A percentile compares a stretch with the other conserved stretches of the same genome.
phyloP scores from a whole-genome alignment of 2,113 vertebrate genomes.

The Melanocharis versteri region DNA sequence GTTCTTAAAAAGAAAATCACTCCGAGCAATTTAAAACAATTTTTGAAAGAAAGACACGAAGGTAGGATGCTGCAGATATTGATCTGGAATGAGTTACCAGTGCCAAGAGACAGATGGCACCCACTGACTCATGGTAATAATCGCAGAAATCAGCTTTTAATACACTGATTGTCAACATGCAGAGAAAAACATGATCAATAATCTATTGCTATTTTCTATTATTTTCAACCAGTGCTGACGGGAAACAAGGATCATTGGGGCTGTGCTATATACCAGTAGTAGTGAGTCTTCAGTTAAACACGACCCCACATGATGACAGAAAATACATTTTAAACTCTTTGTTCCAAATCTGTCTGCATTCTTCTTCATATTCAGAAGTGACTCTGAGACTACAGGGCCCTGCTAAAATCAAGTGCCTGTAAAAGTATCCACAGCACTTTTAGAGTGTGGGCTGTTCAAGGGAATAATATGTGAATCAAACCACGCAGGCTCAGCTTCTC shows the following conservation, averaged over 20 bases:
- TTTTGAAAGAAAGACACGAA: not conserved
- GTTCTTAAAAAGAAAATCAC: not conserved
- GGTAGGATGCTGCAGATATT: not conserved
- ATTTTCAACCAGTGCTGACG: not conserved
- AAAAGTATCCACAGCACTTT: not conserved
- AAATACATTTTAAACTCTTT: not conserved
- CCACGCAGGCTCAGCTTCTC: rapidly evolving
- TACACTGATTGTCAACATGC: not conserved
- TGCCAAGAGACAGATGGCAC: not conserved
- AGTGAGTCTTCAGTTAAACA: not conserved
- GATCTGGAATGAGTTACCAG: not conserved
- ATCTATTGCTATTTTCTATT: not conserved
- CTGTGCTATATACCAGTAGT: not conserved
- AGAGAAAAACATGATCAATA: not conserved
- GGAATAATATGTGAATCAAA: not conserved
- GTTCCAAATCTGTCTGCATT: not conserved
- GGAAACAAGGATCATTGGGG: not conserved
- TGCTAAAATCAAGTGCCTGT: not conserved
- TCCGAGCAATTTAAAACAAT: not conserved
- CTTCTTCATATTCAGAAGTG: not conserved
- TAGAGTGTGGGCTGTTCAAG: rapidly evolving
- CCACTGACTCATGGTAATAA: not conserved
- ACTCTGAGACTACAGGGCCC: not conserved
- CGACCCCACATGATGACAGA: rapidly evolving
- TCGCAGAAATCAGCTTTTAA: not conserved